Evolutionary conservation across 2,113 vertebrate species (phyloP).

Genomic region (Sula dactylatra): DNA sequence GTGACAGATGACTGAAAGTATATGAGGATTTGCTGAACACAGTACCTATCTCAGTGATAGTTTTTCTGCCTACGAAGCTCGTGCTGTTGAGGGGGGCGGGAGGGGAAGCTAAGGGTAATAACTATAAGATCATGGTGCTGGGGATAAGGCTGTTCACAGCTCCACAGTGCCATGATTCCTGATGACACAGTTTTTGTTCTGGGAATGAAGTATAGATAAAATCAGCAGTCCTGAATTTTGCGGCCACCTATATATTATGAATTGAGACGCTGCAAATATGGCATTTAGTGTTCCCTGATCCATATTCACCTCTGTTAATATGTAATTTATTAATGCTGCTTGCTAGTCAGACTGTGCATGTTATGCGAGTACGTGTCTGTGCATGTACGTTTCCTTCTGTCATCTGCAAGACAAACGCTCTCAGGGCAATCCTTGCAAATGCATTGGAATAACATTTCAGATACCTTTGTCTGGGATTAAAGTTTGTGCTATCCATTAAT

Average conservation of each 20-base stretch:
- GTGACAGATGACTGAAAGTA: background rate
- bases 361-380: background rate
- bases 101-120: background rate
- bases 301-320: background rate
- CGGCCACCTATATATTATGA: background rate
- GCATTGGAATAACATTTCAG: background rate
- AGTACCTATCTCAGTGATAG: background rate
- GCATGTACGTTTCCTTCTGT: background rate
- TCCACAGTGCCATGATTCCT: background rate
- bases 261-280: background rate
- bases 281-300: background rate
- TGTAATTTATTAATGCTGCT: background rate
- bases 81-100: background rate
- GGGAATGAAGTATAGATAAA: background rate
- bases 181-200: fast-evolving
- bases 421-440: background rate
- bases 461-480: background rate
- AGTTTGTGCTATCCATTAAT: background rate
- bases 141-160: background rate
- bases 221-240: background rate
- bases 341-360: background rate
- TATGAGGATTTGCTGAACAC: background rate
- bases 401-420: background rate
- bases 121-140: background rate
- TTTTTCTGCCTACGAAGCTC: background rate